These are phyloP conservation scores for Eolophus roseicapilla DNA, from an alignment of 2,113 vertebrate species.

Conservation along the genomic window DNA sequence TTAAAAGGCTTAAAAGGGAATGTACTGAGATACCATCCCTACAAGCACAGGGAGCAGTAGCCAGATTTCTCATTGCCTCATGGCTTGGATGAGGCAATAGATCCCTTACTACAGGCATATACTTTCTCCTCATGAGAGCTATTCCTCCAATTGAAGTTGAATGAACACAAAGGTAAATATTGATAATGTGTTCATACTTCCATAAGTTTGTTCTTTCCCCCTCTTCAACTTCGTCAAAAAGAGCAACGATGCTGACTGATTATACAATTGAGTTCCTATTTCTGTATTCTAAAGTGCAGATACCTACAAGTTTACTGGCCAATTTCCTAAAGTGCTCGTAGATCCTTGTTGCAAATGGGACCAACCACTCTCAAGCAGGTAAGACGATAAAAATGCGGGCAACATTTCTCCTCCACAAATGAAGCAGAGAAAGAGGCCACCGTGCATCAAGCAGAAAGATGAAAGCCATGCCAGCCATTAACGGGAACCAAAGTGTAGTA, in stretches of 20 bases:
- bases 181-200: background rate
- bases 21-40: background rate
- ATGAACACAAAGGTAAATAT: background rate
- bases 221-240: background rate
- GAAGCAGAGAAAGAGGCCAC: conserved; percentile 68
- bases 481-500: conserved; percentile 55
- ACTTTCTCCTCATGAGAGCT: background rate
- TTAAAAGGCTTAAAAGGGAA: background rate
- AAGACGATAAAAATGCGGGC: conserved; percentile 70
- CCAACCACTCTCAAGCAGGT: conserved; percentile 60
- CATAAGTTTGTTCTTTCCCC: background rate
- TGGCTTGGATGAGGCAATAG: background rate
- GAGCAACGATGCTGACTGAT: background rate
- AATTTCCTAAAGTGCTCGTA: background rate
- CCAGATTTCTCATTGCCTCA: background rate
- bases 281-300: background rate
- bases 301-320: background rate
- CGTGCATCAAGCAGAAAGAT: conserved; percentile 55
- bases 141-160: background rate
- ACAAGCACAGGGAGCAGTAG: background rate
- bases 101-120: background rate
- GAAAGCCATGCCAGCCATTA: conserved; percentile 76
- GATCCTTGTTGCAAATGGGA: background rate
- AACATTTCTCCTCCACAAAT: conserved; percentile 70
- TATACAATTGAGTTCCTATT: background rate